These are phyloP conservation scores for Globodera ellingtonae DNA, from an alignment of 1,140 invertebrate genomes.

Conservation along the genomic window DNA sequence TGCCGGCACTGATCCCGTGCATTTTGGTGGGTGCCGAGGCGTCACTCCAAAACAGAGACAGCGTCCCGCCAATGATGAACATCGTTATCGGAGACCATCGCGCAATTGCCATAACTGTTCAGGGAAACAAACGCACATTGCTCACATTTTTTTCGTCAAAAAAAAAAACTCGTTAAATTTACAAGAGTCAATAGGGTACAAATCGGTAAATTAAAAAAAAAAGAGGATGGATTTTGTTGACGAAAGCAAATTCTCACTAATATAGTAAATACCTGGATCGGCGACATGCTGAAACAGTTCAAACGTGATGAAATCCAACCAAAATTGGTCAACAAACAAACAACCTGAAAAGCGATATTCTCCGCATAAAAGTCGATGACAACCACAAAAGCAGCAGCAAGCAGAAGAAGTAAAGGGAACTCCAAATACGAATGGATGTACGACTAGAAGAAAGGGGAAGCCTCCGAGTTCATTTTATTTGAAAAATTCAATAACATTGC, in stretches of 20 bases:
- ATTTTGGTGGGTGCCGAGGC: conserved; percentile 38
- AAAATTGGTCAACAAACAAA: not conserved
- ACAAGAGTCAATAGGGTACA: conserved; percentile 40
- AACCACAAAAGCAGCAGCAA: conserved; percentile 67
- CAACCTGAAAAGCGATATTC: conserved; percentile 64
- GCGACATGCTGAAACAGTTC: conserved; percentile 13
- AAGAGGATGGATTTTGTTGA: conserved; percentile 19
- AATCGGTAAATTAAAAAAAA: too few species aligned
- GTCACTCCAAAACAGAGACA: conserved; percentile 58
- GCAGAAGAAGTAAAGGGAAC: conserved; percentile 65
- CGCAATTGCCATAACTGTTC: conserved; percentile 55
- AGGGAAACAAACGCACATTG: conserved; percentile 26
- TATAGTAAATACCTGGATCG: conserved; percentile 1
- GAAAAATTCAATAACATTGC: too few species aligned
- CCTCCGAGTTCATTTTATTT: too few species aligned
- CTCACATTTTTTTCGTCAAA: conserved; percentile 9
- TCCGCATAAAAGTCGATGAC: conserved; percentile 70
- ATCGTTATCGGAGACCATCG: conserved; percentile 63
- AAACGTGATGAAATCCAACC: conserved; percentile 5
- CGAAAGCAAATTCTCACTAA: too few species aligned
- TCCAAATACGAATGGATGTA: conserved; percentile 63
- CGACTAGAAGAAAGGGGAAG: conserved; percentile 32
- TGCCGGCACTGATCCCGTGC: conserved; percentile 68
- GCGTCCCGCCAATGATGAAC: conserved; percentile 53
- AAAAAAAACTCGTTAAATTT: not conserved